Conservation (phyloP, 2,888 invertebrate species). For the Papilio gigon region DNA sequence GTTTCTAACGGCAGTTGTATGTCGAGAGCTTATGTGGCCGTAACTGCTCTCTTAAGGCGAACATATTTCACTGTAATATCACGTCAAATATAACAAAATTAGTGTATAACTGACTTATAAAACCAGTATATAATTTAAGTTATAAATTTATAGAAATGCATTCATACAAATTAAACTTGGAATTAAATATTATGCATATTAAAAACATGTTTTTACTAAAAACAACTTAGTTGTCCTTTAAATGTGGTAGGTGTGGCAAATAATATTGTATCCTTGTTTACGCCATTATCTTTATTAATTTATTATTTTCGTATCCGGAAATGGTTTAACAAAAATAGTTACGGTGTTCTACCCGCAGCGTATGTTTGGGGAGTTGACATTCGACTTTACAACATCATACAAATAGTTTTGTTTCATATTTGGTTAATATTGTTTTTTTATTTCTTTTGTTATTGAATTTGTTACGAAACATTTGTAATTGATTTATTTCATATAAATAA, state of each 20-base stretch:
- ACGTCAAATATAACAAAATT: background rate
- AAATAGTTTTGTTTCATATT: background rate
- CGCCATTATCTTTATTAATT: background rate
- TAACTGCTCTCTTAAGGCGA: background rate
- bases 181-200: background rate
- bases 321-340: background rate
- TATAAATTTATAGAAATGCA: background rate
- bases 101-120: too few relatives aligned
- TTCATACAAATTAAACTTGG: background rate
- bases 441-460: background rate
- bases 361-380: background rate
- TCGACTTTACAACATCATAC: background rate
- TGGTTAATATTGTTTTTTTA: background rate
- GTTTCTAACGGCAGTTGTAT: background rate
- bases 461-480: too few relatives aligned
- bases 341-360: background rate
- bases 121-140: background rate
- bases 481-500: too few relatives aligned
- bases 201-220: background rate
- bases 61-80: background rate
- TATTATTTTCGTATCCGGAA: background rate
- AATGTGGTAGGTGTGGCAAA: background rate
- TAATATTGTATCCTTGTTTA: background rate
- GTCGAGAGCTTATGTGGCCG: background rate
- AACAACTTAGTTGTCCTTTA: slow-evolving; percentile 13